Conservation (phyloP, 1,140 invertebrate species). For the Drosophila sproati region DNA sequence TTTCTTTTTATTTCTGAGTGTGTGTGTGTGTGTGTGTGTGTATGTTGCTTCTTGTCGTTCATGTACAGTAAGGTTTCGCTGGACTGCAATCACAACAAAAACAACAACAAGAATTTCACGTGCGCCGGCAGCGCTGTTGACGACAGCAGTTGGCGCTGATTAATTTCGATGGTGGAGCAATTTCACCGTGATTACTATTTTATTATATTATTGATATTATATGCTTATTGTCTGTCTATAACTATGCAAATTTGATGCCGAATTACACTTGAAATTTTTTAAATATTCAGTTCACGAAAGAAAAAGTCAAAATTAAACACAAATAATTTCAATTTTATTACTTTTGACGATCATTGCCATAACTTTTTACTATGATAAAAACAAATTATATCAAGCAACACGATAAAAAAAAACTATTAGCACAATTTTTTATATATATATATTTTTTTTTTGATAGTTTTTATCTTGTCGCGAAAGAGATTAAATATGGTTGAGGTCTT, state of each 20-base stretch:
- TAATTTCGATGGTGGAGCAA: slow-evolving; percentile 28
- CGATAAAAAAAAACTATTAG: too few relatives aligned
- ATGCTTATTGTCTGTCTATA: neutral
- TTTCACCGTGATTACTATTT: slow-evolving; percentile 21
- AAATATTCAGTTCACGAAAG: too few relatives aligned
- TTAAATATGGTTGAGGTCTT: too few relatives aligned
- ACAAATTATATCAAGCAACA: too few relatives aligned
- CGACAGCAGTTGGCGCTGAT: slow-evolving; percentile 13
- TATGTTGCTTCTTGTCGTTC: neutral
- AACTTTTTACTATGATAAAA: too few relatives aligned
- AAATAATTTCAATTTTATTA: too few relatives aligned
- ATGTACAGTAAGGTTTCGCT: slow-evolving; percentile 47
- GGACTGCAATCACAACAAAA: slow-evolving; percentile 24
- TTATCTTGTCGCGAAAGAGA: too few relatives aligned
- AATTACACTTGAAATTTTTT: too few relatives aligned
- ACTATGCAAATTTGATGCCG: neutral
- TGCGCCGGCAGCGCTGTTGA: slow-evolving; percentile 8
- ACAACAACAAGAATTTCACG: slow-evolving; percentile 37
- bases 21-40: neutral
- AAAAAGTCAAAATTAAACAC: too few relatives aligned
- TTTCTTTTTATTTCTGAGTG: neutral
- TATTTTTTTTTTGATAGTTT: too few relatives aligned
- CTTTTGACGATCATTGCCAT: too few relatives aligned
- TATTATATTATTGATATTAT: neutral
- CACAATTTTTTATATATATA: too few relatives aligned